Conservation (phyloP, 2,888 invertebrate species). For the Acrocyrtus sp. region DNA sequence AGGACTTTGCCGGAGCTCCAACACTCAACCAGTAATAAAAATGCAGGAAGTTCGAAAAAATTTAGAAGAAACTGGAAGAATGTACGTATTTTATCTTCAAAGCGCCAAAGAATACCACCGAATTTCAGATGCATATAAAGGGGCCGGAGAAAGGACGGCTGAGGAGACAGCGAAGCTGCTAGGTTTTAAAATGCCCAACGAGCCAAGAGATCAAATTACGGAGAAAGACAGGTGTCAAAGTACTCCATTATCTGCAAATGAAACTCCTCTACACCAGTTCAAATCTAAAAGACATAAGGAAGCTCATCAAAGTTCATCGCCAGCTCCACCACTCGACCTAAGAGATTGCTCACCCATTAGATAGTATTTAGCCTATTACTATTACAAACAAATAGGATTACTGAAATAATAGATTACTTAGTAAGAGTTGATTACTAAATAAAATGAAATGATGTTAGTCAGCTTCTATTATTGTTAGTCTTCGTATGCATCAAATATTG, state of each 20-base stretch:
- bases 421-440: too few species aligned
- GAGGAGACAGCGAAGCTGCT: constrained; percentile 83
- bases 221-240: not conserved
- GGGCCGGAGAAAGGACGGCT: constrained; percentile 80
- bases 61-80: constrained; percentile 75
- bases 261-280: not conserved
- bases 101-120: constrained; percentile 77
- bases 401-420: too few species aligned
- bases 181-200: constrained; percentile 86
- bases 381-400: too few species aligned
- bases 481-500: too few species aligned
- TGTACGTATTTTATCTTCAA: constrained; percentile 81
- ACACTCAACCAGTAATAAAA: constrained; percentile 66
- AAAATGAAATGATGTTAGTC: too few species aligned
- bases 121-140: constrained; percentile 79
- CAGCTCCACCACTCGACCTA: too few species aligned
- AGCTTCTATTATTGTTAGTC: too few species aligned
- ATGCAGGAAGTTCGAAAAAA: constrained; percentile 77
- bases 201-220: constrained; percentile 70
- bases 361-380: too few species aligned
- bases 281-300: too few species aligned
- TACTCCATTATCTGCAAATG: not conserved
- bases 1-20: constrained; percentile 31
- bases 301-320: too few species aligned
- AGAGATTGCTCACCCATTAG: too few species aligned